Conservation (phyloP, 2,888 invertebrate genomes). For the Nyleta sp. region DNA sequence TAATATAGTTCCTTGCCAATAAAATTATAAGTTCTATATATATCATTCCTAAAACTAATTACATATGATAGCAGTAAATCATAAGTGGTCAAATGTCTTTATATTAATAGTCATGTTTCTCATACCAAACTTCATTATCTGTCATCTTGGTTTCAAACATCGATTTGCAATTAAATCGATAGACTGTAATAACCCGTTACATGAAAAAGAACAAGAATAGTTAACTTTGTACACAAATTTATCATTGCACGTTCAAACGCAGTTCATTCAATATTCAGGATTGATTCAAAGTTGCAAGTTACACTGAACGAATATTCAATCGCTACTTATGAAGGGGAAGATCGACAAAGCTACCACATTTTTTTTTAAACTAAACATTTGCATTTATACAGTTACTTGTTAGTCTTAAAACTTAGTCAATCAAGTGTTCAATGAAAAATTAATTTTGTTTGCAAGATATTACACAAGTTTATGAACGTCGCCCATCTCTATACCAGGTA, state of each 20-base stretch:
- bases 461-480: conserved; percentile 12
- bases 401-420: too few species aligned
- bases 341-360: too few species aligned
- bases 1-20: conserved; percentile 36
- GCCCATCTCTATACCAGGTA: conserved; percentile 36
- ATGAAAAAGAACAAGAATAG: conserved; percentile 42
- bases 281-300: too few species aligned
- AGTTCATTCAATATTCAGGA: not conserved
- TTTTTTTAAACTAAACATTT: too few species aligned
- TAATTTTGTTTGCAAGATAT: too few species aligned
- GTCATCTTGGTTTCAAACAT: conserved; percentile 30
- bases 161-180: conserved; percentile 39
- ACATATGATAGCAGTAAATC: not conserved
- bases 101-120: conserved; percentile 23
- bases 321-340: too few species aligned
- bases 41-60: conserved; percentile 12
- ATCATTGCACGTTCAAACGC: not conserved
- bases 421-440: too few species aligned
- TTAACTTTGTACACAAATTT: conserved; percentile 15
- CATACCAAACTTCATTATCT: conserved; percentile 41
- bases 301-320: too few species aligned
- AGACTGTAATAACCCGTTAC: conserved; percentile 37
- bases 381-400: too few species aligned
- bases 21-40: conserved; percentile 34
- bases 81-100: not conserved